Percentiles rank a stretch among this genome's conserved stretches.
These are phyloP conservation scores for Arvicanthis niloticus DNA, from an alignment of 2,113 vertebrate genomes.

Conservation along the genomic window DNA sequence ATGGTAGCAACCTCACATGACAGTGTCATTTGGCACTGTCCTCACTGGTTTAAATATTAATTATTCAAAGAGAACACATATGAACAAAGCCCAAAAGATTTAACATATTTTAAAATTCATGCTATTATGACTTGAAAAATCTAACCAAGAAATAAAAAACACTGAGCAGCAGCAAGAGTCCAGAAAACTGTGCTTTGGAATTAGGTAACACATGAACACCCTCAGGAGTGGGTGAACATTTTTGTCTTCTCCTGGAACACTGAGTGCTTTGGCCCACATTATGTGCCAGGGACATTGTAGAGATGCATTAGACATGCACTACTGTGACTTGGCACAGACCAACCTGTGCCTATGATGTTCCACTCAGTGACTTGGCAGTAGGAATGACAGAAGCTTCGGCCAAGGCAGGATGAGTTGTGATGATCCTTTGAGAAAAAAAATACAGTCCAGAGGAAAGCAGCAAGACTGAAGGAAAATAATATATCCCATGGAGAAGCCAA, in stretches of 20 bases:
- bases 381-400: neutral
- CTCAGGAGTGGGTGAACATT: fast-evolving
- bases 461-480: neutral
- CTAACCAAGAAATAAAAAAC: neutral
- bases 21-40: neutral
- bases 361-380: neutral
- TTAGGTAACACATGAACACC: neutral
- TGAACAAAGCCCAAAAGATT: neutral
- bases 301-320: neutral
- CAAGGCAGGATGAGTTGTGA: neutral
- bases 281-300: neutral
- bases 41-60: neutral
- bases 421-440: neutral
- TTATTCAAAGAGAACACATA: neutral
- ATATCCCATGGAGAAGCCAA: fast-evolving
- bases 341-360: neutral
- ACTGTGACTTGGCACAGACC: neutral
- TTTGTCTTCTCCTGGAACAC: neutral
- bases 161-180: neutral
- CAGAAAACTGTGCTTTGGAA: neutral
- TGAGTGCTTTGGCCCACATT: fast-evolving
- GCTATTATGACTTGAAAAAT: neutral
- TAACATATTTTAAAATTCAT: neutral
- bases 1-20: neutral
- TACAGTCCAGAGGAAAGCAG: neutral